Evolutionary conservation across 2,888 invertebrate genomes (phyloP), one percentile per base, ranked within the genome.

Genomic region (Sinotaia quadrata): DNA sequence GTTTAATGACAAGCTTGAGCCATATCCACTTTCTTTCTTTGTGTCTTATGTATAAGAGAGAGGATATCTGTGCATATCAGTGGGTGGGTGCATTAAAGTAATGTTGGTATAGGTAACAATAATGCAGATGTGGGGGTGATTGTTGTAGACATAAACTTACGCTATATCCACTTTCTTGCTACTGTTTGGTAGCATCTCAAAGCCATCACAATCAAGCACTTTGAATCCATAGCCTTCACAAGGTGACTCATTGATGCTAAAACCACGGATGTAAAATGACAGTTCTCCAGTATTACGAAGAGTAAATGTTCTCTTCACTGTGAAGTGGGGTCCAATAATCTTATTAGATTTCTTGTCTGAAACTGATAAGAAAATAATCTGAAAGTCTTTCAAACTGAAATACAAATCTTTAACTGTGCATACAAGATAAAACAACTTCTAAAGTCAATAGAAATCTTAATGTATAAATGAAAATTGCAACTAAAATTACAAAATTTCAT

Each of bases 281-380:
- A 97, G 91, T 84, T 94, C 94, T 1, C 98, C 98, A n/a, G 94
- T 93, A 90, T 98, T 98, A 78, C 93, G 91, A 29, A 94, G 94
- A 12, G 92, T 92, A 87, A 97, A 97, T 52, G 94, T 92, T 71
- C 95, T 91, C 79, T 93, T 93, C 24, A 94, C 93, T 12, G 93
- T 92, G 62, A 95, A 89, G 87, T 92, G 92, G 3, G 93, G 92
- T 63, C 90, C 87, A 31, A 90, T 76, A 63, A 75, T 82, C 73
- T 84, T 85, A 44, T 73, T 79, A 54, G 69, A 78, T 71, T 82
- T 84, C 67, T 79, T 82, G 62, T 81, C 85, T 81, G 83, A 52
- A 78, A 80, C 73, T 68, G 66, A 62, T 66, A 60, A 58, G 27
- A 44, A 61, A 60, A 33, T 33, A 29, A 37, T 21, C 29, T n/a